Evolutionary conservation across 2,888 invertebrate species (phyloP), one percentile per base, ranked within the genome.

Genomic region (Drosophila stalkeri): DNA sequence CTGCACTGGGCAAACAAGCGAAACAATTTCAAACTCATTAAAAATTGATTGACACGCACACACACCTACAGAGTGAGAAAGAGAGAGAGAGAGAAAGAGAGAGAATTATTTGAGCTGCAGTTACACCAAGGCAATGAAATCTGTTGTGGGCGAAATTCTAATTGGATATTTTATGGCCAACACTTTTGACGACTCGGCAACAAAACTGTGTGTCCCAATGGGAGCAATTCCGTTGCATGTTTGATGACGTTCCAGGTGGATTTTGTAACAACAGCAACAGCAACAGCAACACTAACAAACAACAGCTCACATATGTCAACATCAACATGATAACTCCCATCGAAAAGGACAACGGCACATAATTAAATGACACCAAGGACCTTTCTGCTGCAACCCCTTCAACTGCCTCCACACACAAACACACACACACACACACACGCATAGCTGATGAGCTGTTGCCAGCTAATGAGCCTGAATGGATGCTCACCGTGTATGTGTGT

Each of bases 21-120:
- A 77, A 90, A 86, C 87, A 89, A 90, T 90, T 91, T 86, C 84
- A 85, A 91, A 83, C 89, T 91, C 89, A 91, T 91, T 91, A 91
- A 82, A 83, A 89, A 91, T 91, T 91, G 90, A 91, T 91, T 89
- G 91, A 77, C 84, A 77, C 44, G 35, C 64, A 55, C 59, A 54
- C 60, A 75, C 56, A 65, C 64, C 56, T 46, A 60, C 60, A 75
- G 57, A 37, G 56, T 49, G 56, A 64, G 49, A 55, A 31, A 55
- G 47, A 47, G 44, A 23, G 47, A 0, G 46, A 20, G 7, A 6
- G 46, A 8, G 4, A 66, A 51, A 52, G 55, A 44, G 27, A 51
- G 46, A 59, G 33, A 23, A 37, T 54, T 54, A 16, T 23, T 31
- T 39, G 64, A 55, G 33, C 18, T 65, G 55, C 66, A 63, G 54